Evolutionary conservation across 2,797 vertebrate species (phyloP).

Genomic region (Meda fulgida): DNA sequence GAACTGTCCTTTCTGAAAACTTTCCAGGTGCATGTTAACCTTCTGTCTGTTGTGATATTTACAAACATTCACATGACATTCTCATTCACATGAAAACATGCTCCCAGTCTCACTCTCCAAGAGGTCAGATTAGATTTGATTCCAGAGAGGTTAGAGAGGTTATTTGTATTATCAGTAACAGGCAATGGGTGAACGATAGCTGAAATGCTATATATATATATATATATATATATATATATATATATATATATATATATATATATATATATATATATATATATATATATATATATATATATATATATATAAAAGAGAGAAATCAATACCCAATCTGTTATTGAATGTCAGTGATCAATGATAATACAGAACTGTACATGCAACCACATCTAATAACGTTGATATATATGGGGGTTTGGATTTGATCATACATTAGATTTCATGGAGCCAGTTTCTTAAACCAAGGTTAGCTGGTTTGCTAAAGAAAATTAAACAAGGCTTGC

Average conservation of each 20-base stretch:
- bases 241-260: no score
- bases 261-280: not conserved
- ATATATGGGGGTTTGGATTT: conserved; percentile 64
- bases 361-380: conserved; percentile 7
- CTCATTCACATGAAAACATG: conserved; percentile 31
- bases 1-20: conserved; percentile 42
- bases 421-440: conserved; percentile 52
- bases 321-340: not conserved
- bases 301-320: no score
- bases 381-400: conserved; percentile 68
- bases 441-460: conserved; percentile 24
- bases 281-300: no score
- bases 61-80: conserved; percentile 19
- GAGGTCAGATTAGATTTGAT: not conserved
- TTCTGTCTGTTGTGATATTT: conserved; percentile 45
- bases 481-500: not conserved
- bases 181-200: not conserved
- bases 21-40: conserved; percentile 53
- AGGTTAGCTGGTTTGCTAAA: not conserved
- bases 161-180: conserved; percentile 1
- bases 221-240: no score
- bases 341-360: not conserved
- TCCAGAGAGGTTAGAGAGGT: not conserved
- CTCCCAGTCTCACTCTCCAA: not conserved
- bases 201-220: not conserved